phyloP scores from a whole-genome alignment of 1,140 invertebrate species.

The Pygmarrhopalites habei region DNA sequence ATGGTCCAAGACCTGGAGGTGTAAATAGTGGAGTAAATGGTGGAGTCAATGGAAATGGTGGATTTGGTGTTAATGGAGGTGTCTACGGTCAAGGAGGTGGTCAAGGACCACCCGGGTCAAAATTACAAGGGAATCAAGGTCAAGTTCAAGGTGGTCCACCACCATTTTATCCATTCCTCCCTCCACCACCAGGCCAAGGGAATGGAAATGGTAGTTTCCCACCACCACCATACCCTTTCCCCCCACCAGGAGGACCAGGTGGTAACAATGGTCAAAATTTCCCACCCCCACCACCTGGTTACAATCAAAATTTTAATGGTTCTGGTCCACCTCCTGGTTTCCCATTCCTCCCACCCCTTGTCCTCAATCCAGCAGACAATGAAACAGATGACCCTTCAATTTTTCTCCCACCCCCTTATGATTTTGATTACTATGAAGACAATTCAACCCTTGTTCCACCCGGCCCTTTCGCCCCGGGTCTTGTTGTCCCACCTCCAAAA shows the following conservation, averaged over 20 bases:
- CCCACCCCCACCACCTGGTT: constrained; percentile 26
- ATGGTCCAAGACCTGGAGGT: constrained; percentile 1
- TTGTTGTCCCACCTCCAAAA: constrained; percentile 75
- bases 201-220: neutral
- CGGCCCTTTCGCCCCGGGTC: constrained; percentile 76
- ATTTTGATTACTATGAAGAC: constrained; percentile 70
- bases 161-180: neutral
- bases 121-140: neutral
- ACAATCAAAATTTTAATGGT: constrained; percentile 26
- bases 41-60: constrained; percentile 5
- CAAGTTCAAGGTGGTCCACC: neutral
- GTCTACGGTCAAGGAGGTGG: neutral
- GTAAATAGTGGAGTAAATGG: constrained; percentile 27
- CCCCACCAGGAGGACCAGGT: constrained; percentile 11
- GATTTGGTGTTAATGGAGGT: constrained; percentile 9
- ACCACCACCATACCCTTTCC: neutral
- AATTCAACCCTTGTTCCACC: constrained; percentile 68
- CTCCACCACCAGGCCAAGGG: neutral
- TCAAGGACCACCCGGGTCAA: neutral
- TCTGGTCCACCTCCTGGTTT: constrained; percentile 52
- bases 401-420: constrained; percentile 81
- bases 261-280: constrained; percentile 9
- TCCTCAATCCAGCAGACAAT: constrained; percentile 50
- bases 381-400: constrained; percentile 73
- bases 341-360: constrained; percentile 56